Conservation (phyloP, 2,113 vertebrate species). For the Odontophorus gujanensis region DNA sequence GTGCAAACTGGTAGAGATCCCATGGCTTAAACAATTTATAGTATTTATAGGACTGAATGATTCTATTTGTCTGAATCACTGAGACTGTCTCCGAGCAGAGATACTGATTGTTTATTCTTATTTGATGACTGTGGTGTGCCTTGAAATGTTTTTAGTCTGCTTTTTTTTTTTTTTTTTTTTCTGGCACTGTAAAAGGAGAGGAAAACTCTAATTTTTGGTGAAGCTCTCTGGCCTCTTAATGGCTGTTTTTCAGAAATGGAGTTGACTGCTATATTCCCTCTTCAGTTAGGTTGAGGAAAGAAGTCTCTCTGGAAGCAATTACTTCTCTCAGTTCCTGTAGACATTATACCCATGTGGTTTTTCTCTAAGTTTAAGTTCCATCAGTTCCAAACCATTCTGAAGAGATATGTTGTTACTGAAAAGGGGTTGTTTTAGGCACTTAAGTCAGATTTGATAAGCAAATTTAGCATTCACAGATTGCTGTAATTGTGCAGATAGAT, state of each 20-base stretch:
- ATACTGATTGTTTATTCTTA: slow-evolving; percentile 1
- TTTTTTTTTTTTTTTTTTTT: background rate
- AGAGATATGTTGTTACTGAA: slow-evolving; percentile 27
- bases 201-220: slow-evolving; percentile 13
- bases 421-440: slow-evolving; percentile 20
- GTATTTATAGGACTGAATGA: background rate
- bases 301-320: slow-evolving; percentile 63
- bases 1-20: background rate
- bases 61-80: background rate
- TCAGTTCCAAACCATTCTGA: slow-evolving; percentile 22
- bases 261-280: background rate
- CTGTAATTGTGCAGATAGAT: slow-evolving; percentile 52
- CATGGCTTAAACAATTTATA: background rate
- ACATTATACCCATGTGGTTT: slow-evolving; percentile 8
- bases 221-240: slow-evolving; percentile 10
- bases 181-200: background rate
- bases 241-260: slow-evolving; percentile 21
- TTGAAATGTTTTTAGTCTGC: slow-evolving; percentile 2
- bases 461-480: slow-evolving; percentile 19
- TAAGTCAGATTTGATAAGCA: slow-evolving; percentile 24
- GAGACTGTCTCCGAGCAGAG: background rate
- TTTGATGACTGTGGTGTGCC: background rate
- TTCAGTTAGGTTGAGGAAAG: background rate
- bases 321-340: background rate
- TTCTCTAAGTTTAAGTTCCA: slow-evolving; percentile 32